Percentiles rank a stretch among this genome's conserved stretches.
Conservation (phyloP, 2,113 vertebrate genomes). For the Morone saxatilis region DNA sequence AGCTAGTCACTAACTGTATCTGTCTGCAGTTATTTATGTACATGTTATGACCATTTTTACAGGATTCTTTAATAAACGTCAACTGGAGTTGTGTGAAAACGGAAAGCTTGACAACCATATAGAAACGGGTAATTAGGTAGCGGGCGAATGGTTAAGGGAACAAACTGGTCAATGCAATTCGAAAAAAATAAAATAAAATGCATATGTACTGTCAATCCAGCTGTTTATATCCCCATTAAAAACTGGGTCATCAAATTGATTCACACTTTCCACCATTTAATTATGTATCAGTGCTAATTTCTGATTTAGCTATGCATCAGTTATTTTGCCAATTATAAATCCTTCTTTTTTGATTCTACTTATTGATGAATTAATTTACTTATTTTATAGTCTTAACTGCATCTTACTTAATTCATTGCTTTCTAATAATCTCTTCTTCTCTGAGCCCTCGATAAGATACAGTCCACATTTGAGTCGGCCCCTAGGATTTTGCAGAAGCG, state of each 20-base stretch:
- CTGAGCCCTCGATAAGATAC: slow-evolving; percentile 12
- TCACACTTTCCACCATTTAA: slow-evolving; percentile 29
- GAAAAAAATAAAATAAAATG: neutral
- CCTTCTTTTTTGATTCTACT: slow-evolving; percentile 21
- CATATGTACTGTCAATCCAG: neutral
- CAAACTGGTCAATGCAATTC: neutral
- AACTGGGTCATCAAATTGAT: slow-evolving; percentile 30
- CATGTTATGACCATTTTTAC: too few species aligned
- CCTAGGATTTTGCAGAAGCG: slow-evolving; percentile 41
- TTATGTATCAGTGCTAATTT: slow-evolving; percentile 7
- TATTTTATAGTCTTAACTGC: slow-evolving; percentile 28
- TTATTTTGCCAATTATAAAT: neutral
- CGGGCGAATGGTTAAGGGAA: neutral
- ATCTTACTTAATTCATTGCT: slow-evolving; percentile 18
- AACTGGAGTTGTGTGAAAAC: neutral
- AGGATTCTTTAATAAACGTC: too few species aligned
- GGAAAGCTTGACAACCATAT: neutral
- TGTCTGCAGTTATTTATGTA: too few species aligned
- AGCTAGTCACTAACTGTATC: too few species aligned
- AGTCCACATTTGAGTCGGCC: slow-evolving; percentile 29
- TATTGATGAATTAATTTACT: slow-evolving; percentile 24
- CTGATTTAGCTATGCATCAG: slow-evolving; percentile 10
- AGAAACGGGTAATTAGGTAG: too few species aligned
- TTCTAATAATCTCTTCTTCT: slow-evolving; percentile 23
- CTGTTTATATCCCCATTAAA: slow-evolving; percentile 10